Evolutionary conservation across 2,888 invertebrate genomes (phyloP).

Genomic region (Ormyrus labotus): DNA sequence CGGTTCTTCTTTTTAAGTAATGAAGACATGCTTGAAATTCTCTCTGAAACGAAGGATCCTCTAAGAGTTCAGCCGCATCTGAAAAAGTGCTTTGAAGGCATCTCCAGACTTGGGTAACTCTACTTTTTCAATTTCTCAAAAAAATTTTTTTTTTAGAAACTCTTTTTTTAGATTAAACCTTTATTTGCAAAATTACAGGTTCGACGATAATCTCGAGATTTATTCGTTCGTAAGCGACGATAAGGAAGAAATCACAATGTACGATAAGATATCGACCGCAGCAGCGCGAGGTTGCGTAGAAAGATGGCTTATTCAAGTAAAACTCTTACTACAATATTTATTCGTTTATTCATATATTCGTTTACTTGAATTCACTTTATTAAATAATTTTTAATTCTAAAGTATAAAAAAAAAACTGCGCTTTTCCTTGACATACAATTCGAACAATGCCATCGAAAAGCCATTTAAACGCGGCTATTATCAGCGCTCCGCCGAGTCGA

Average conservation of each 20-base stretch:
- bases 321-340: not conserved
- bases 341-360: too few relatives aligned
- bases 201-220: constrained; percentile 85
- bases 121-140: not conserved
- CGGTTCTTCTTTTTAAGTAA: constrained; percentile 94
- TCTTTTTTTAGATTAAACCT: not conserved
- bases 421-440: too few relatives aligned
- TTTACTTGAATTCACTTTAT: too few relatives aligned
- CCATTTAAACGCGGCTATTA: too few relatives aligned
- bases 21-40: constrained; percentile 92
- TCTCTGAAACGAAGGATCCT: constrained; percentile 93
- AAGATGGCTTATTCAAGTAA: constrained; percentile 85
- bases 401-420: too few relatives aligned
- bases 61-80: constrained; percentile 89
- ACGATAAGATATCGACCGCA: constrained; percentile 81
- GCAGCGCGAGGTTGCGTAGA: constrained; percentile 90
- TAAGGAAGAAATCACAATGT: constrained; percentile 83
- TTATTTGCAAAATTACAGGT: constrained; percentile 68
- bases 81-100: constrained; percentile 92
- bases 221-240: constrained; percentile 87
- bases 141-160: not conserved
- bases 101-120: constrained; percentile 81
- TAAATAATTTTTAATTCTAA: too few relatives aligned
- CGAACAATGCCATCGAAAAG: too few relatives aligned
- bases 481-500: too few relatives aligned